phyloP scores from a whole-genome alignment of 2,797 vertebrate genomes.

The Platyrinchus mystaceus region DNA sequence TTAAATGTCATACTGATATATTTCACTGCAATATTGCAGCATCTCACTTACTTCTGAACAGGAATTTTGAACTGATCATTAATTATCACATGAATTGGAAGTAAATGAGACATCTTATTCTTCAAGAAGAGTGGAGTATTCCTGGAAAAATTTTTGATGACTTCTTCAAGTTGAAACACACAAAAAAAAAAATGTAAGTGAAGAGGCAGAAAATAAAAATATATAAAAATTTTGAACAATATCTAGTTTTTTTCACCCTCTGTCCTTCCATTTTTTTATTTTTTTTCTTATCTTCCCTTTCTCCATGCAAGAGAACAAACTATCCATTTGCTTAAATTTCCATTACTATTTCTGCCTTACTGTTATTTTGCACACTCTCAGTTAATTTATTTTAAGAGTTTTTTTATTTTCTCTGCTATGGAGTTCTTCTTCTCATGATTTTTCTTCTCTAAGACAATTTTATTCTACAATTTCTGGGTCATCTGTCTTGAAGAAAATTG shows the following conservation, averaged over 20 bases:
- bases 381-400: background rate
- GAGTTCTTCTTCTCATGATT: background rate
- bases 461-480: background rate
- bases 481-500: background rate
- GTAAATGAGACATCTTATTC: background rate
- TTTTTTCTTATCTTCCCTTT: background rate
- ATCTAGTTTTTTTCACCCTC: rapidly evolving
- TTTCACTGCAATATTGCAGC: background rate
- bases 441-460: background rate
- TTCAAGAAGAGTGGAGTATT: background rate
- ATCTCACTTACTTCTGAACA: background rate
- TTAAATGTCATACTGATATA: background rate
- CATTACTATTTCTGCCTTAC: background rate
- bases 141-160: background rate
- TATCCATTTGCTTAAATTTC: background rate
- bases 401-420: background rate
- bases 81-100: background rate
- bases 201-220: background rate
- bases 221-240: background rate
- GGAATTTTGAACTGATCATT: background rate
- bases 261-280: background rate
- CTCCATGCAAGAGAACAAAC: background rate
- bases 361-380: background rate
- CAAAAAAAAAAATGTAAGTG: background rate
- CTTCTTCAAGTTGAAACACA: background rate